These are phyloP conservation scores for Hapalemur alaotrensis DNA, from an alignment of 2,797 vertebrate genomes.

Conservation along the genomic window DNA sequence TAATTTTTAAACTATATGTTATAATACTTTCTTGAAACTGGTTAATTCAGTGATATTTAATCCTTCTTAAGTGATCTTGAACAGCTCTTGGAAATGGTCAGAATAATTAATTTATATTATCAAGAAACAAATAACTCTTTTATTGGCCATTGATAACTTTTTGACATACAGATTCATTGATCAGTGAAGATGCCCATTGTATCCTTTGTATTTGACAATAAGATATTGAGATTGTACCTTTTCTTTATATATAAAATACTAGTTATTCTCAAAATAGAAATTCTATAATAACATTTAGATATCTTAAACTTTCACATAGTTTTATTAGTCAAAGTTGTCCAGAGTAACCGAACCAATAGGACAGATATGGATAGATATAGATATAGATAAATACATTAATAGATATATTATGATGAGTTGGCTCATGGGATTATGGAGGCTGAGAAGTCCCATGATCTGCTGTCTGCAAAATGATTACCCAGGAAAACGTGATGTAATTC, in stretches of 20 bases:
- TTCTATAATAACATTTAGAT: background rate
- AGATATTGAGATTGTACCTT: background rate
- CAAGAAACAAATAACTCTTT: slow-evolving; percentile 13
- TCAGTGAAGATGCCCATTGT: background rate
- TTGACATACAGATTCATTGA: background rate
- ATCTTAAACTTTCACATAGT: background rate
- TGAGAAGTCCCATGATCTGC: background rate
- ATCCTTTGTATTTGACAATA: background rate
- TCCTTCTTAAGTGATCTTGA: background rate
- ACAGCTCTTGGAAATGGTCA: background rate
- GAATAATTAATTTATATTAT: slow-evolving; percentile 41
- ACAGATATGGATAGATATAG: background rate
- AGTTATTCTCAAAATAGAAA: slow-evolving; percentile 10
- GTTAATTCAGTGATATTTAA: slow-evolving; percentile 6
- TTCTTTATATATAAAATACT: slow-evolving; percentile 21
- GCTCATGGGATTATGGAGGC: background rate
- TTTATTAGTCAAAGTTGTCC: background rate
- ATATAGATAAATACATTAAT: background rate
- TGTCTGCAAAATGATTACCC: background rate
- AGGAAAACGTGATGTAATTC: background rate
- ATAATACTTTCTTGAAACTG: background rate
- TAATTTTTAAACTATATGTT: background rate
- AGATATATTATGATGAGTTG: background rate
- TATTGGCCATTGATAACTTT: background rate
- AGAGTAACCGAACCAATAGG: background rate